Evolutionary conservation across 2,113 vertebrate genomes (phyloP).

Genomic region (Oreamnos americanus): DNA sequence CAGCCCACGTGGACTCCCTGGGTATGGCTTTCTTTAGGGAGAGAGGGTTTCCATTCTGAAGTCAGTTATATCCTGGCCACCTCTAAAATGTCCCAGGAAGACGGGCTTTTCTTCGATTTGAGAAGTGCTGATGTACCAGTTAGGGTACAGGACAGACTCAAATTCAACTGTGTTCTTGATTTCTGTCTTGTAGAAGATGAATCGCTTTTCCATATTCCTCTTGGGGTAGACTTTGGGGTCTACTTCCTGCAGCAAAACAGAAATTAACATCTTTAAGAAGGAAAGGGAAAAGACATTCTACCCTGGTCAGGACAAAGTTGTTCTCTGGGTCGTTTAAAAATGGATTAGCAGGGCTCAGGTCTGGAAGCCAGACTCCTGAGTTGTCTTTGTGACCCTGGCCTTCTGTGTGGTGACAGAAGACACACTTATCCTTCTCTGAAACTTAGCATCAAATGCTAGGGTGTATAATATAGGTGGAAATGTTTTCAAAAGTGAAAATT

Average conservation of each 20-base stretch:
- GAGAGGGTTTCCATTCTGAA: slow-evolving; percentile 47
- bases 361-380: not conserved
- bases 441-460: not conserved
- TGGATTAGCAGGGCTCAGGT: not conserved
- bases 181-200: slow-evolving; percentile 70
- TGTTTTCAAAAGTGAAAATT: not conserved
- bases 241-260: slow-evolving; percentile 49
- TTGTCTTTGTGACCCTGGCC: not conserved
- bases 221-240: slow-evolving; percentile 52
- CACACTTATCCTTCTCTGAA: not conserved
- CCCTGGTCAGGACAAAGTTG: not conserved
- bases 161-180: slow-evolving; percentile 49
- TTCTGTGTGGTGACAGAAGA: not conserved
- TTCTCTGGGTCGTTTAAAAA: not conserved
- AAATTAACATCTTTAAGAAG: not conserved
- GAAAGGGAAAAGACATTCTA: not conserved
- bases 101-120: slow-evolving; percentile 19
- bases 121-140: slow-evolving; percentile 75
- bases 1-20: not conserved
- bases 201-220: slow-evolving; percentile 64
- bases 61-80: slow-evolving; percentile 47
- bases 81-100: slow-evolving; percentile 46
- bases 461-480: not conserved
- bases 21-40: not conserved
- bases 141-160: slow-evolving; percentile 66